Percentiles rank a stretch among this genome's conserved stretches.
Conservation (phyloP, 2,797 vertebrate genomes). For the Yasuhikotakia modesta region DNA sequence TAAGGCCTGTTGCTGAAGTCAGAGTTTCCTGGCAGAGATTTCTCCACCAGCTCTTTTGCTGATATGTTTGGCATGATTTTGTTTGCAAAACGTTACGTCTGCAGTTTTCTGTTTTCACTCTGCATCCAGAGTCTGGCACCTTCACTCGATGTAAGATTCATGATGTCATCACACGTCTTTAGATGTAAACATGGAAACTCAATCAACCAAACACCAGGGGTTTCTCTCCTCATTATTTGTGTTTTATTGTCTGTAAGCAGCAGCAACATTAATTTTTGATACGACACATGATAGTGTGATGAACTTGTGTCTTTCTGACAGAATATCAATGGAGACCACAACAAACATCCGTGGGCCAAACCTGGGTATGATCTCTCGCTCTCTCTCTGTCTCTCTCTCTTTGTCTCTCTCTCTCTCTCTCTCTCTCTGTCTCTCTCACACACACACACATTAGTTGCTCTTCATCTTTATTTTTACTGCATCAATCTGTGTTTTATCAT, state of each 20-base stretch:
- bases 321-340: slow-evolving; percentile 50
- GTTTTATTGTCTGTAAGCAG: neutral
- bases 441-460: slow-evolving; percentile 67
- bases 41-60: neutral
- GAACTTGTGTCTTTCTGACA: slow-evolving; percentile 15
- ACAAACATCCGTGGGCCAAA: slow-evolving; percentile 44
- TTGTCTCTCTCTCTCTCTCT: slow-evolving; percentile 2
- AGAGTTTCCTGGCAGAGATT: neutral
- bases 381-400: slow-evolving; percentile 33
- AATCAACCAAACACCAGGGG: slow-evolving; percentile 62
- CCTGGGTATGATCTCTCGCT: slow-evolving; percentile 46
- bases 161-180: too few relatives aligned
- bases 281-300: neutral
- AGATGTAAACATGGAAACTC: slow-evolving; percentile 67
- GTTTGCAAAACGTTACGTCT: neutral
- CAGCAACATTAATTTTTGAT: slow-evolving; percentile 1
- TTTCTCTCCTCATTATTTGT: neutral
- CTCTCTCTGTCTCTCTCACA: neutral
- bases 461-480: neutral
- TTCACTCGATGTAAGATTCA: neutral
- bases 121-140: neutral
- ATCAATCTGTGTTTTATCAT: slow-evolving; percentile 48
- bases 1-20: slow-evolving; percentile 4
- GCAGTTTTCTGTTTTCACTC: neutral
- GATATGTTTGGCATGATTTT: neutral